Conservation (phyloP, 2,797 vertebrate genomes). For the Cyclopterus lumpus region DNA sequence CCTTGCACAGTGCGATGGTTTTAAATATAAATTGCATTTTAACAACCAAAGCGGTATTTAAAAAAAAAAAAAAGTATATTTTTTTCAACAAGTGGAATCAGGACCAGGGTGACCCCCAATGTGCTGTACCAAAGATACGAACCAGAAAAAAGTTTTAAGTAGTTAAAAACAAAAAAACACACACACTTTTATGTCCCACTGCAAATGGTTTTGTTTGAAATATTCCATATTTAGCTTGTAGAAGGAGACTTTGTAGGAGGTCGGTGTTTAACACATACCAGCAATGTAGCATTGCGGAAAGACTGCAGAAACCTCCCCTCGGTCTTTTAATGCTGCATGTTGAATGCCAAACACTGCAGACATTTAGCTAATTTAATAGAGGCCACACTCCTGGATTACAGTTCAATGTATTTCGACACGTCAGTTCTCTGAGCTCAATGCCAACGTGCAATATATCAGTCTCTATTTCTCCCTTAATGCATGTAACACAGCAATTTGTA, state of each 20-base stretch:
- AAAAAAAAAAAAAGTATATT: too few species aligned
- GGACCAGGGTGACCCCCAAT: slow-evolving; percentile 8
- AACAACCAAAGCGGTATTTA: background rate
- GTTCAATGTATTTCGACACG: slow-evolving; percentile 67
- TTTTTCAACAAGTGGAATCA: slow-evolving; percentile 9
- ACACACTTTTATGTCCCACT: slow-evolving; percentile 13
- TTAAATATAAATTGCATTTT: background rate
- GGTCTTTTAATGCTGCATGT: slow-evolving; percentile 29
- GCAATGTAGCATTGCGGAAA: slow-evolving; percentile 36
- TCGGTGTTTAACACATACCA: slow-evolving; percentile 42
- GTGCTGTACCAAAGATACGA: slow-evolving; percentile 14
- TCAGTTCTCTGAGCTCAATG: slow-evolving; percentile 28
- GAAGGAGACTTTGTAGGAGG: slow-evolving; percentile 15
- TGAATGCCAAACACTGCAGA: slow-evolving; percentile 55
- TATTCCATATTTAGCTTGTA: slow-evolving; percentile 3
- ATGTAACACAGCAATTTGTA: slow-evolving; percentile 68
- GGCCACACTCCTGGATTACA: slow-evolving; percentile 53
- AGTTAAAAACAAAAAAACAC: slow-evolving; percentile 14
- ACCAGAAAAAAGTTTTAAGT: background rate
- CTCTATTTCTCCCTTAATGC: slow-evolving; percentile 69
- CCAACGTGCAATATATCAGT: slow-evolving; percentile 70
- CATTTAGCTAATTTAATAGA: slow-evolving; percentile 48
- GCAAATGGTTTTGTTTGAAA: slow-evolving; percentile 20
- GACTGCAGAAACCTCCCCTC: slow-evolving; percentile 36
- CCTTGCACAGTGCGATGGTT: background rate